Conservation (phyloP, 30 jellyfish, hydroid and myxozoan genomes). For the Hydractinia symbiolongicarpus region DNA sequence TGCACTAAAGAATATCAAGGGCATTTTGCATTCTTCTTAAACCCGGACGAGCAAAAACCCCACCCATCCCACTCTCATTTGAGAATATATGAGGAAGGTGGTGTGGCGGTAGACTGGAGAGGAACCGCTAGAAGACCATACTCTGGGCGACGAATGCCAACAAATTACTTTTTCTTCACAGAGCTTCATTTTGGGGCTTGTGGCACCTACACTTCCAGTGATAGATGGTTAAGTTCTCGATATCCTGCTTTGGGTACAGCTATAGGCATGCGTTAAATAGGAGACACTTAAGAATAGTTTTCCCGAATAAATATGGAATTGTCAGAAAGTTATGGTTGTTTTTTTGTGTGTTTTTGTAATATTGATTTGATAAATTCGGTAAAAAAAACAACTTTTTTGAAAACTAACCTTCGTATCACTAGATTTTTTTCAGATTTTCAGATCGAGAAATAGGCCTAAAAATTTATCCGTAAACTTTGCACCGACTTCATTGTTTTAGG, state of each 20-base stretch:
- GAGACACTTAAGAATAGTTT: no score
- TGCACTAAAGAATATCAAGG: neutral
- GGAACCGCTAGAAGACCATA: slow-evolving; percentile 24
- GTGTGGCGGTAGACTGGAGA: slow-evolving; percentile 31
- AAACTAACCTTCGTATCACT: no score
- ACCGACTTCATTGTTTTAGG: no score
- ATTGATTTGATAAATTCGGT: no score
- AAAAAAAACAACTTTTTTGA: no score
- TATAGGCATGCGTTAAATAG: slow-evolving; percentile 30
- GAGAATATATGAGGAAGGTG: neutral
- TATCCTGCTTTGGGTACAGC: slow-evolving; percentile 34
- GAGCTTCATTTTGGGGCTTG: slow-evolving; percentile 48
- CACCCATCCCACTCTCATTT: neutral
- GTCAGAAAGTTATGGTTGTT: no score
- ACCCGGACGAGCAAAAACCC: neutral
- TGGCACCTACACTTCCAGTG: slow-evolving; percentile 37
- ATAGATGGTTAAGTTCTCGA: slow-evolving; percentile 6
- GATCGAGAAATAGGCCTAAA: no score
- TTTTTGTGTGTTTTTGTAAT: no score
- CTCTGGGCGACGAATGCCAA: slow-evolving; percentile 23
- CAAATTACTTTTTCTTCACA: slow-evolving; percentile 28
- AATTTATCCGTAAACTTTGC: no score
- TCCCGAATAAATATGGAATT: no score
- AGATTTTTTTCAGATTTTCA: no score
- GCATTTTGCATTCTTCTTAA: slow-evolving; percentile 32